phyloP scores from a whole-genome alignment of 2,888 invertebrate species.

The Iselma pallidipennis region DNA sequence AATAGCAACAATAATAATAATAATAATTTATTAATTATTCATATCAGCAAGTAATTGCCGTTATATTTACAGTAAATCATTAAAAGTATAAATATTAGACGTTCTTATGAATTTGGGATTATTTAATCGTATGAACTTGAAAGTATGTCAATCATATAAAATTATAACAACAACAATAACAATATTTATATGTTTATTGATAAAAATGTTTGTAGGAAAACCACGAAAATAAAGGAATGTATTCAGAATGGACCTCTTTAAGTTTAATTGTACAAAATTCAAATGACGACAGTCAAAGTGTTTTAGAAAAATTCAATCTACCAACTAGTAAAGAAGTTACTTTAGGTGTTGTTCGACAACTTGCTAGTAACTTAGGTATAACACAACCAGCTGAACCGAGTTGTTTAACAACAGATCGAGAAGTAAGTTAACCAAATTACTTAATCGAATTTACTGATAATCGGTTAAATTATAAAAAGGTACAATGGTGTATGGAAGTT shows the following conservation, averaged over 20 bases:
- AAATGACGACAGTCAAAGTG: slow-evolving; percentile 67
- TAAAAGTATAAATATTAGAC: slow-evolving; percentile 22
- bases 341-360: slow-evolving; percentile 75
- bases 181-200: not conserved
- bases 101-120: slow-evolving; percentile 78
- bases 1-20: not conserved
- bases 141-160: slow-evolving; percentile 60
- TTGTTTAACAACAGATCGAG: slow-evolving; percentile 79
- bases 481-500: slow-evolving; percentile 85
- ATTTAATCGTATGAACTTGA: slow-evolving; percentile 79
- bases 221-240: slow-evolving; percentile 74
- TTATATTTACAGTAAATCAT: not conserved
- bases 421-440: slow-evolving; percentile 62
- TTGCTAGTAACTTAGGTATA: slow-evolving; percentile 71
- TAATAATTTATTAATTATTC: not conserved
- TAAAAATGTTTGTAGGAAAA: slow-evolving; percentile 59
- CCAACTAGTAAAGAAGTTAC: slow-evolving; percentile 81
- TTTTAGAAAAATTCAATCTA: slow-evolving; percentile 75
- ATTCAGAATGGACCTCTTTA: slow-evolving; percentile 82
- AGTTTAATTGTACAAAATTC: slow-evolving; percentile 68
- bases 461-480: slow-evolving; percentile 59
- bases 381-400: slow-evolving; percentile 85
- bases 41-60: not conserved
- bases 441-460: not conserved
- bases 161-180: not conserved